Base-by-base conservation (phyloP, 1,140 invertebrate genomes). In the Aphis craccivora region DNA sequence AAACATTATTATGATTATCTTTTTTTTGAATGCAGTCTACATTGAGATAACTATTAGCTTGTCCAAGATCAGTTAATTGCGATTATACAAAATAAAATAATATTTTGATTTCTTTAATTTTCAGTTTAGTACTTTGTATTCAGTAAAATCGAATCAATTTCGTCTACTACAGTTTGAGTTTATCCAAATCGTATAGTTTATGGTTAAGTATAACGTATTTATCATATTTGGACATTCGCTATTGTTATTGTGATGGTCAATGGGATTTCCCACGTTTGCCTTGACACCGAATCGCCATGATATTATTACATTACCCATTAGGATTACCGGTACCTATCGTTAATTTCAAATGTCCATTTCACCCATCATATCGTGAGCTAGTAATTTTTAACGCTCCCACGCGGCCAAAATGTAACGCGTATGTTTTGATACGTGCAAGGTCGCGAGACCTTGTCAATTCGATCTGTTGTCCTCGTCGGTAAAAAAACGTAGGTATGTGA, bases 371-470 rank as follows among this genome's bases (percentile, higher is more conserved):
- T 23, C 18, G 25, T 45, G 90, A 83, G 30, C 67, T 43, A 91
- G 67, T 91, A 91, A 91, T n/a, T 91, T 67, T 45, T 40, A 51
- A 92, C 43, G 90, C 45, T 86, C 91, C 91, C 91, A 93, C 91
- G 91, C 91, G 25, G n/a, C 48, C 81, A 22, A 67, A n/a, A 5
- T 30, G 43, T 43, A 60, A 55, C 51, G 45, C 48, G 0, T 30
- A 8, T 35, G 25, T 35, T 43, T 30, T 30, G 89, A 90, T n/a
- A 14, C 53, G 67, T 37, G 55, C 89, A 35, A 90, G 89, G 55
- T 11, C 89, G 53, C 35, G 22, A 55, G 89, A 90, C 89, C 89
- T 90, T 90, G 89, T 67, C 89, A n/a, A 40, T 60, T 48, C 55
- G 53, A 40, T 60, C 89, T 25, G 55, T 30, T 43, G 89, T 90